phyloP scores from a whole-genome alignment of 1,140 invertebrate genomes.

The Drosophila insularis region DNA sequence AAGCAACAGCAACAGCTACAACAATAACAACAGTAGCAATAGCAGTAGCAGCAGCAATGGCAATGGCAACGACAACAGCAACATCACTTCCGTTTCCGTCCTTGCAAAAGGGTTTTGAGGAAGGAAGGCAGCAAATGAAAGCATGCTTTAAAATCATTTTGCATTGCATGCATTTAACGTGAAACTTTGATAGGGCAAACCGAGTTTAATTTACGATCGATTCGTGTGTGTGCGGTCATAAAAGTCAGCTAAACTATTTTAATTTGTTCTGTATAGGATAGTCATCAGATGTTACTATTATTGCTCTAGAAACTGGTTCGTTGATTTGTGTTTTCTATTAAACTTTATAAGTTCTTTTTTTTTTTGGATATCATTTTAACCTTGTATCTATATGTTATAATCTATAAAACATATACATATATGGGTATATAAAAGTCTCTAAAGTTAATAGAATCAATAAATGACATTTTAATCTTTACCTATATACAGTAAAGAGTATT shows the following conservation, averaged over 20 bases:
- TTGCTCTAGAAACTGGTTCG: background rate
- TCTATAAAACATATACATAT: too few species aligned
- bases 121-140: background rate
- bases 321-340: background rate
- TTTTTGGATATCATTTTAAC: too few species aligned
- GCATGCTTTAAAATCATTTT: conserved; percentile 20
- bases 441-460: too few species aligned
- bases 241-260: conserved; percentile 4
- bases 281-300: background rate
- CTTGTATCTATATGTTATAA: too few species aligned
- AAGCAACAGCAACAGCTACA: conserved; percentile 13
- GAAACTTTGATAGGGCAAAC: conserved; percentile 9
- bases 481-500: too few species aligned
- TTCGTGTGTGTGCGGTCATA: conserved; percentile 2
- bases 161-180: conserved; percentile 18
- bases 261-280: background rate
- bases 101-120: conserved; percentile 14
- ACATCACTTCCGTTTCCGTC: conserved; percentile 54
- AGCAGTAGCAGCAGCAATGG: conserved; percentile 26
- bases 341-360: too few species aligned
- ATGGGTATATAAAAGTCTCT: too few species aligned
- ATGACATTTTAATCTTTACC: too few species aligned
- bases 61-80: conserved; percentile 45
- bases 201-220: conserved; percentile 23
- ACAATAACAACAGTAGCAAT: background rate